A percentile compares a stretch with the other conserved stretches of the same genome.
phyloP scores from a whole-genome alignment of 2,888 invertebrate species.

The Mesorhabditis belari region DNA sequence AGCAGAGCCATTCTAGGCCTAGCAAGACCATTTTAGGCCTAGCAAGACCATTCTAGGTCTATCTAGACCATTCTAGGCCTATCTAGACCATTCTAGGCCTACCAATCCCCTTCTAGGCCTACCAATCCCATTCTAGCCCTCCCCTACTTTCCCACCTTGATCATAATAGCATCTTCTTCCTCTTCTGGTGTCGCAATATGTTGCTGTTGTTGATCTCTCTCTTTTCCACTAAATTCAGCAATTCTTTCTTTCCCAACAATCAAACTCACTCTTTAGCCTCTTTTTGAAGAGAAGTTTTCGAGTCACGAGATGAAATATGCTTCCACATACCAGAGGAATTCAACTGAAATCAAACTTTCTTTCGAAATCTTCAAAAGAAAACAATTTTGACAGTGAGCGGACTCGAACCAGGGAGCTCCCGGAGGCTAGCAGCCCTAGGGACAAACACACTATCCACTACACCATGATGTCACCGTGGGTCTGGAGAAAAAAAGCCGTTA shows the following conservation, averaged over 20 bases:
- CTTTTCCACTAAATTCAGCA: constrained; percentile 1
- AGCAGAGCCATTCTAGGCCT: no score
- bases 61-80: not conserved
- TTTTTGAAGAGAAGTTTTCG: constrained; percentile 36
- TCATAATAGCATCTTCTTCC: constrained; percentile 51
- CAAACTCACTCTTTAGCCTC: constrained; percentile 10
- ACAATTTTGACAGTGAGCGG: no score
- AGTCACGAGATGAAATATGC: constrained; percentile 45
- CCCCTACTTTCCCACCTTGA: constrained; percentile 57
- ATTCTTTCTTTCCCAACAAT: not conserved
- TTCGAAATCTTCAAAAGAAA: no score
- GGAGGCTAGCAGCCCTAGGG: no score
- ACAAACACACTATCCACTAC: no score
- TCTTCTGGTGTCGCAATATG: constrained; percentile 27
- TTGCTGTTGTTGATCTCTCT: not conserved
- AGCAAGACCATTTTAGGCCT: not conserved
- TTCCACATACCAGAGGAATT: constrained; percentile 73
- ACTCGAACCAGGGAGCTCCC: no score
- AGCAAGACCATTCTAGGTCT: not conserved
- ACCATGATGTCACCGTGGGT: no score
- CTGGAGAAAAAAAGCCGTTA: no score
- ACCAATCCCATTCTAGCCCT: not conserved
- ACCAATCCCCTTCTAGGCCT: not conserved
- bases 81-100: not conserved
- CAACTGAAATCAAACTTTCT: constrained; percentile 71